Conservation (phyloP, 2,888 invertebrate genomes). For the Calephelis perditalis region DNA sequence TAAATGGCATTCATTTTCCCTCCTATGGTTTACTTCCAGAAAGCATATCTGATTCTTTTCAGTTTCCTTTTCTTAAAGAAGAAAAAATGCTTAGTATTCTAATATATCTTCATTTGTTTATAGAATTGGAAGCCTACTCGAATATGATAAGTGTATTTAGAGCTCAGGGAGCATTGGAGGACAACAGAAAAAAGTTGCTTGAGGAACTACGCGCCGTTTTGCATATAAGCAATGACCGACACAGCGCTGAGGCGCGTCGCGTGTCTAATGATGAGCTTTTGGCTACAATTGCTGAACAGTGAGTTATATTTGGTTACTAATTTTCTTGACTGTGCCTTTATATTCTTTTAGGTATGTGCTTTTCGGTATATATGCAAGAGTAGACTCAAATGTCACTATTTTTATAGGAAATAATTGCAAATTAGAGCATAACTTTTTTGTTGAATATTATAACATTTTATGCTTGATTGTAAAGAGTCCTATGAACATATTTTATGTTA, state of each 20-base stretch:
- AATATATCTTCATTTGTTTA: constrained; percentile 51
- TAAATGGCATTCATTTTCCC: constrained; percentile 75
- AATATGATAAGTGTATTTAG: constrained; percentile 93
- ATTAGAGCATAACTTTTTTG: too few relatives aligned
- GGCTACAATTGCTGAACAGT: constrained; percentile 94
- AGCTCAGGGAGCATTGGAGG: constrained; percentile 93
- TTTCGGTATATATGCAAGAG: constrained; percentile 1
- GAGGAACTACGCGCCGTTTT: constrained; percentile 89
- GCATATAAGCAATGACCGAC: constrained; percentile 93
- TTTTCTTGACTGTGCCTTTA: constrained; percentile 17
- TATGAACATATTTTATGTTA: too few relatives aligned
- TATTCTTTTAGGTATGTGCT: too few relatives aligned
- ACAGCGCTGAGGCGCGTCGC: constrained; percentile 93
- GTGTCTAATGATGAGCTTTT: constrained; percentile 95
- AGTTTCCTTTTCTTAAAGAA: constrained; percentile 36
- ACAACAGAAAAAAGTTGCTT: constrained; percentile 89
- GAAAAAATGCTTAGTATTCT: constrained; percentile 31
- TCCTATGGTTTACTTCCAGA: constrained; percentile 66
- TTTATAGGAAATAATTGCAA: too few relatives aligned
- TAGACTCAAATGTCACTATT: constrained; percentile 12
- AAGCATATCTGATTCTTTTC: constrained; percentile 39
- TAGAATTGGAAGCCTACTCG: constrained; percentile 95
- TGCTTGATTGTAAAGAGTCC: too few relatives aligned
- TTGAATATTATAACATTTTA: background rate
- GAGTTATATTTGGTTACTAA: constrained; percentile 51